phyloP scores from a whole-genome alignment of 1,140 invertebrate species.

The Oscheius sp. region DNA sequence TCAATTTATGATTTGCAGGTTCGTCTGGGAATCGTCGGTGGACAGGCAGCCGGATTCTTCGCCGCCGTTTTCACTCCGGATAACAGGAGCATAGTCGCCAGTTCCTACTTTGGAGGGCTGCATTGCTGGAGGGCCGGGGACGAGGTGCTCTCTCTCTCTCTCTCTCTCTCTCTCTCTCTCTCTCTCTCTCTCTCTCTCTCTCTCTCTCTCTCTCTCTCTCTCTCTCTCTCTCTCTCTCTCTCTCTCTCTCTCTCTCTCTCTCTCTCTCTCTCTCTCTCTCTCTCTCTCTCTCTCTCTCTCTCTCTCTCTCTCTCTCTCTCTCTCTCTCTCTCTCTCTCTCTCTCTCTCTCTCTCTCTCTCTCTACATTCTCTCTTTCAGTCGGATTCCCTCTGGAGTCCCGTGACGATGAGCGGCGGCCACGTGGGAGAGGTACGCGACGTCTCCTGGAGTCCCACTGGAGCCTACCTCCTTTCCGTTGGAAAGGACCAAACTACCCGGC shows the following conservation, averaged over 20 bases:
- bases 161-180: background rate
- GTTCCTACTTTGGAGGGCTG: slow-evolving; percentile 87
- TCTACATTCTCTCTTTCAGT: background rate
- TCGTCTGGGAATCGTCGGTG: slow-evolving; percentile 74
- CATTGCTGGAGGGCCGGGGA: slow-evolving; percentile 78
- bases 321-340: background rate
- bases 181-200: too few relatives aligned
- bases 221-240: too few relatives aligned
- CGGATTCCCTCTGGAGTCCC: slow-evolving; percentile 2
- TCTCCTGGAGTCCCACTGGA: slow-evolving; percentile 15
- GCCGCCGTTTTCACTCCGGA: slow-evolving; percentile 72
- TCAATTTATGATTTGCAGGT: slow-evolving; percentile 50
- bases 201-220: too few relatives aligned
- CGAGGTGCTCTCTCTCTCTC: slow-evolving; percentile 58
- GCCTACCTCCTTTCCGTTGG: slow-evolving; percentile 15
- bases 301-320: too few relatives aligned
- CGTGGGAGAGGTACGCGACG: slow-evolving; percentile 24
- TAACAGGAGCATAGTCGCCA: slow-evolving; percentile 70
- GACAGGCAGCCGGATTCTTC: slow-evolving; percentile 86
- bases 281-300: too few relatives aligned
- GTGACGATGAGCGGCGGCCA: slow-evolving; percentile 29
- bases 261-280: too few relatives aligned
- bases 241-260: too few relatives aligned
- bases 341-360: background rate
- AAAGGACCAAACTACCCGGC: slow-evolving; percentile 26